phyloP scores from a whole-genome alignment of 1,140 invertebrate species.

The Polypedilum vanderplanki region DNA sequence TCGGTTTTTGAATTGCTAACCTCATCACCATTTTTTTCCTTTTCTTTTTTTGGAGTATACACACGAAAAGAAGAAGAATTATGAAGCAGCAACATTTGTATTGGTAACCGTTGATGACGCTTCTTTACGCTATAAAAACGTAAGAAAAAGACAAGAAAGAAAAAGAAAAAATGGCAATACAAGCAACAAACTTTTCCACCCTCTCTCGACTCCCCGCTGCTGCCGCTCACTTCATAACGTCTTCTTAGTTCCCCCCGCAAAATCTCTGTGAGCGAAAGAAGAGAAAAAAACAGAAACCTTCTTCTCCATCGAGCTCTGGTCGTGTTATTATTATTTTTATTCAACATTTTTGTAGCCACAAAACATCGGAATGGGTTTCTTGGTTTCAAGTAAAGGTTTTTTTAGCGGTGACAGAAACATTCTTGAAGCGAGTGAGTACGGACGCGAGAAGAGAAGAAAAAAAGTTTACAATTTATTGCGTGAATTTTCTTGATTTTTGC shows the following conservation, averaged over 20 bases:
- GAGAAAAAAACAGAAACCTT: neutral
- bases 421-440: neutral
- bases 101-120: neutral
- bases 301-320: conserved; percentile 15
- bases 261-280: neutral
- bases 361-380: conserved; percentile 17
- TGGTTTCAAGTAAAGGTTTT: neutral
- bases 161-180: neutral
- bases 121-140: neutral
- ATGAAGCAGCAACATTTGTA: neutral
- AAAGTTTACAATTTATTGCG: neutral
- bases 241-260: neutral
- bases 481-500: neutral
- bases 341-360: conserved; percentile 17
- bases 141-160: neutral
- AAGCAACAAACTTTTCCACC: neutral
- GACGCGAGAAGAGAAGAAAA: neutral
- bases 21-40: neutral
- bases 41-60: neutral
- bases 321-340: conserved; percentile 20
- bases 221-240: neutral
- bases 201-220: neutral
- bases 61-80: neutral
- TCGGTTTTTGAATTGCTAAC: conserved; percentile 1
- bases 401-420: conserved; percentile 26